Evolutionary conservation across 2,888 invertebrate genomes (phyloP).

Genomic region (Pinctada fucata): DNA sequence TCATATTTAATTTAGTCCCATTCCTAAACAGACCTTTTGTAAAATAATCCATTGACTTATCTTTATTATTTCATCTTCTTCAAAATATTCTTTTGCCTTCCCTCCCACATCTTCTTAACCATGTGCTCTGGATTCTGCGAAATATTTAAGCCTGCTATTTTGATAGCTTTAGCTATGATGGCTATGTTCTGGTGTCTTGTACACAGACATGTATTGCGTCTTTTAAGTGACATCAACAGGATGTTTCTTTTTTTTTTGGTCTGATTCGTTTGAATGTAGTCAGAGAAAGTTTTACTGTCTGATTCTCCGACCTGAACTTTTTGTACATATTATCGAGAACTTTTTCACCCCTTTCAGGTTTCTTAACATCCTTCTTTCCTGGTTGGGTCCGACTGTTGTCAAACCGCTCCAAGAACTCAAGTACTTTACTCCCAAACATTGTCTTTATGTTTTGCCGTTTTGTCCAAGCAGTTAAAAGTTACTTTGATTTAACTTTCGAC

Average conservation of each 20-base stretch:
- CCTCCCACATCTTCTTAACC: not conserved
- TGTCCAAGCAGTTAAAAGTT: not conserved
- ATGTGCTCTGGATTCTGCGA: not conserved
- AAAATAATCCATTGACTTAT: constrained; percentile 12
- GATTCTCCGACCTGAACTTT: not conserved
- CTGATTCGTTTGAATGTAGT: not conserved
- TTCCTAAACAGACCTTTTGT: not conserved
- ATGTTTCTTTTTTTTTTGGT: not conserved
- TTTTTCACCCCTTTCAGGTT: not conserved
- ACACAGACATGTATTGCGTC: not conserved
- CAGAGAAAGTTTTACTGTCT: not conserved
- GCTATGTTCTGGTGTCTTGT: not conserved
- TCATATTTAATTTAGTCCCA: too few relatives aligned
- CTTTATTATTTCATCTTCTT: not conserved
- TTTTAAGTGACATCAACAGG: not conserved
- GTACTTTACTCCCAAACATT: not conserved
- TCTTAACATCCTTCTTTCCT: not conserved
- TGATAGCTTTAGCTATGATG: not conserved
- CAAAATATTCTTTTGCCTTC: not conserved
- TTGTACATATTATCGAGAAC: not conserved
- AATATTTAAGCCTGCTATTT: not conserved
- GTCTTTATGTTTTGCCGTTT: not conserved
- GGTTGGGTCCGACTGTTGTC: not conserved
- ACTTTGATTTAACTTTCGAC: not conserved
- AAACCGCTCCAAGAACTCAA: not conserved